Evolutionary conservation across 2,888 invertebrate genomes (phyloP).

Genomic region (Idaea biselata): DNA sequence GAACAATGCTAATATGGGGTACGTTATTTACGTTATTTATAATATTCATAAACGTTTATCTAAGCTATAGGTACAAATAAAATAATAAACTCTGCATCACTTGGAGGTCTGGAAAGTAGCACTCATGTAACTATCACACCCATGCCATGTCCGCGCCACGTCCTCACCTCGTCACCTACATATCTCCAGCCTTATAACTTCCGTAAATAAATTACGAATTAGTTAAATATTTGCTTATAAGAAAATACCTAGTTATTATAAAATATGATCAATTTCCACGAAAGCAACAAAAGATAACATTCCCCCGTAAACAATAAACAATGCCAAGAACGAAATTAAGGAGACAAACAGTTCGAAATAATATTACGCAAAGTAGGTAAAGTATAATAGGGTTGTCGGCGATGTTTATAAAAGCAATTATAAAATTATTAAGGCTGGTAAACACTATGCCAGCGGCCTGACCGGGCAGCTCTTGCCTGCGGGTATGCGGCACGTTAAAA

Average conservation of each 20-base stretch:
- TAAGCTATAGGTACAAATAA: no score
- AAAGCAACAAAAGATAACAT: slow-evolving; percentile 4
- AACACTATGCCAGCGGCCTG: background rate
- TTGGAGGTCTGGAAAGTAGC: no score
- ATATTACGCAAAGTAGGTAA: background rate
- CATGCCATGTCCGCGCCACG: background rate
- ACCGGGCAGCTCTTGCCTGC: no score
- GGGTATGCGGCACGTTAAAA: no score
- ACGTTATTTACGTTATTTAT: no score
- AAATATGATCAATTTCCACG: background rate
- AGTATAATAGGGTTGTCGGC: slow-evolving; percentile 7
- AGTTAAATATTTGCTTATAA: background rate
- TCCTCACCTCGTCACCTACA: background rate
- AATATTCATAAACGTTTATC: no score
- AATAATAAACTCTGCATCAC: no score
- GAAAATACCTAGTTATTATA: background rate
- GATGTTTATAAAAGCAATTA: background rate
- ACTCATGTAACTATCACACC: no score
- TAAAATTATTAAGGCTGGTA: background rate
- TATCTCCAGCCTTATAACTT: background rate
- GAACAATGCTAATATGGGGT: no score
- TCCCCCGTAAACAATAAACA: slow-evolving; percentile 10
- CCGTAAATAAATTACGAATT: background rate
- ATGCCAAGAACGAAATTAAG: slow-evolving; percentile 12
- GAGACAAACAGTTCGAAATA: slow-evolving; percentile 9